A percentile compares a stretch with the other conserved stretches of the same genome.
Evolutionary conservation across 2,888 invertebrate genomes (phyloP).

Genomic region (Spodoptera picta): DNA sequence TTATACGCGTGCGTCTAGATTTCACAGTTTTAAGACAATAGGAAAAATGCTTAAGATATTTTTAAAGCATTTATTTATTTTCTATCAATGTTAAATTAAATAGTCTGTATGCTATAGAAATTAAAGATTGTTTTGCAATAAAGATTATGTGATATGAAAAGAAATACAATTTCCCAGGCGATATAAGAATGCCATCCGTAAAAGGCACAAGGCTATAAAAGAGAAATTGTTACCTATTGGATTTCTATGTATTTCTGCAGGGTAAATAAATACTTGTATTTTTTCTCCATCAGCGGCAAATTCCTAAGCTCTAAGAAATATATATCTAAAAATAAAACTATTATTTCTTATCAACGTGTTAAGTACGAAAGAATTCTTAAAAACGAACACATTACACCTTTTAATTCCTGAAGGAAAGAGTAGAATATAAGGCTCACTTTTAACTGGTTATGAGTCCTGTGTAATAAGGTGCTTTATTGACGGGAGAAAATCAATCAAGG

Average conservation of each 20-base stretch:
- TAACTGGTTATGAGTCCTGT: no score
- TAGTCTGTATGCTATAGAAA: background rate
- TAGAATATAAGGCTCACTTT: no score
- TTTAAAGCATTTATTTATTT: no score
- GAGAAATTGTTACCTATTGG: constrained; percentile 36
- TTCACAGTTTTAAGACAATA: no score
- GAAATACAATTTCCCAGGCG: constrained; percentile 31
- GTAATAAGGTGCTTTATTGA: no score
- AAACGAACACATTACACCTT: constrained; percentile 38
- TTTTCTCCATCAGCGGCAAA: constrained; percentile 10
- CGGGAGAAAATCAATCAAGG: no score
- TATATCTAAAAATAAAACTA: no score
- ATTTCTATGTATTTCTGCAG: constrained; percentile 11
- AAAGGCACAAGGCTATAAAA: constrained; percentile 38
- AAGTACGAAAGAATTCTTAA: no score
- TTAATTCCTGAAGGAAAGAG: constrained; percentile 7
- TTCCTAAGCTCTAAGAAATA: background rate
- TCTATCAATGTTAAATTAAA: background rate
- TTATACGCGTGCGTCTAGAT: no score
- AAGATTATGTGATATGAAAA: constrained; percentile 26
- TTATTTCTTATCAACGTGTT: no score
- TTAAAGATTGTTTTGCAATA: constrained; percentile 11
- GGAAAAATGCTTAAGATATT: no score
- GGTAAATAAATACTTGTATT: constrained; percentile 8
- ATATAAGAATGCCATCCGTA: constrained; percentile 36